phyloP scores from a whole-genome alignment of 2,888 invertebrate genomes.

The Nowickia ferox region DNA sequence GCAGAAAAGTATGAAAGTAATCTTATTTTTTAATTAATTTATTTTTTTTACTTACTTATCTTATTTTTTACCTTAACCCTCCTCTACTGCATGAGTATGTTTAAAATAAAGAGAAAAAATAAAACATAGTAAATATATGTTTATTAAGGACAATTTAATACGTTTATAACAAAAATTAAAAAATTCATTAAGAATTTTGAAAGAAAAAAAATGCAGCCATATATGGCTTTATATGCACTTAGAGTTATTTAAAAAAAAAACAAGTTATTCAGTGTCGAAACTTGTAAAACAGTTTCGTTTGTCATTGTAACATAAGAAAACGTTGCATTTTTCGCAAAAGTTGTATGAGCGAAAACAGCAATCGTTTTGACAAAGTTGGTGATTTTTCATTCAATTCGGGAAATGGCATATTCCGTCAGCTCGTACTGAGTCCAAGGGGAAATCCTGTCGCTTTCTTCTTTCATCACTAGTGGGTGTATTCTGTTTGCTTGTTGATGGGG shows the following conservation, averaged over 20 bases:
- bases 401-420: slow-evolving; percentile 60
- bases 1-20: too few relatives aligned
- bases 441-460: slow-evolving; percentile 21
- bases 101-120: neutral
- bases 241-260: neutral
- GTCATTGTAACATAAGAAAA: slow-evolving; percentile 65
- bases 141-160: slow-evolving; percentile 26
- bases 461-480: slow-evolving; percentile 49
- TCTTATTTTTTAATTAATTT: too few relatives aligned
- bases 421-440: slow-evolving; percentile 24
- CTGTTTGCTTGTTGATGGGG: slow-evolving; percentile 51
- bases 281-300: slow-evolving; percentile 64
- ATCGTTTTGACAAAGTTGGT: slow-evolving; percentile 59
- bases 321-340: slow-evolving; percentile 52
- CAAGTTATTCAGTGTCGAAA: slow-evolving; percentile 21
- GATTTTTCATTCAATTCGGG: neutral
- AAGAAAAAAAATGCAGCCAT: neutral
- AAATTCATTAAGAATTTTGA: slow-evolving; percentile 12
- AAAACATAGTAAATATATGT: neutral
- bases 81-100: slow-evolving; percentile 1
- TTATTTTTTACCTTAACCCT: too few relatives aligned
- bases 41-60: too few relatives aligned
- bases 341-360: slow-evolving; percentile 55
- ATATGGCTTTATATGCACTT: too few relatives aligned
- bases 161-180: slow-evolving; percentile 5